Evolutionary conservation across 1,140 invertebrate species (phyloP).

Genomic region (Hycleus phaleratus): DNA sequence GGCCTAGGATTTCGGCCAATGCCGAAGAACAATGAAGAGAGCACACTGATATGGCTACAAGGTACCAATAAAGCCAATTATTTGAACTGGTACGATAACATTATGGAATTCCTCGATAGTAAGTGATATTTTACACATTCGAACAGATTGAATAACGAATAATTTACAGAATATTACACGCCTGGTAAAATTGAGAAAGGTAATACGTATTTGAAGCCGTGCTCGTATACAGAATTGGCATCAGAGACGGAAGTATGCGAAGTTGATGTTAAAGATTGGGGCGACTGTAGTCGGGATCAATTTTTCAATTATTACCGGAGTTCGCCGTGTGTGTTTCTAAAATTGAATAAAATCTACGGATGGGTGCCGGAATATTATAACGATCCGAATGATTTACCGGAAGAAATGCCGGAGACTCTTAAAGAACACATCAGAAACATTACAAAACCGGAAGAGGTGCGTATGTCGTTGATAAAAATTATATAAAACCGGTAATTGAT

Average conservation of each 20-base stretch:
- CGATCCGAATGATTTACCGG: conserved; percentile 30
- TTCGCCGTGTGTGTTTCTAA: conserved; percentile 58
- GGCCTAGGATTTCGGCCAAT: conserved; percentile 90
- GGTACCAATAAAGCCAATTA: conserved; percentile 69
- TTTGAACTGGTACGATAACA: conserved; percentile 67
- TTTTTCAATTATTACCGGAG: conserved; percentile 67
- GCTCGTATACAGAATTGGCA: conserved; percentile 49
- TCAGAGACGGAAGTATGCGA: conserved; percentile 51
- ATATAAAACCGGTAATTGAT: background rate
- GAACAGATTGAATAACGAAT: too few relatives aligned
- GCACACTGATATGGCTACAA: conserved; percentile 89
- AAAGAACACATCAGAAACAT: conserved; percentile 52
- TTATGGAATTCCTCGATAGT: conserved; percentile 67
- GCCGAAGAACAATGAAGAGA: conserved; percentile 84
- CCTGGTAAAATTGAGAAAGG: conserved; percentile 48
- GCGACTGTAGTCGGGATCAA: conserved; percentile 60
- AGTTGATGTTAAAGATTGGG: conserved; percentile 54
- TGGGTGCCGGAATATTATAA: conserved; percentile 38
- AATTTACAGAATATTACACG: conserved; percentile 48
- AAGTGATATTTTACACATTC: conserved; percentile 28
- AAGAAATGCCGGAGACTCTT: conserved; percentile 47
- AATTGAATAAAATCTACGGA: conserved; percentile 53
- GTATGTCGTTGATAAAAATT: conserved; percentile 1
- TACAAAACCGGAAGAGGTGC: conserved; percentile 26
- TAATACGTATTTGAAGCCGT: conserved; percentile 49